Evolutionary conservation across 2,113 vertebrate genomes (phyloP).

Genomic region (Meleagris gallopavo): DNA sequence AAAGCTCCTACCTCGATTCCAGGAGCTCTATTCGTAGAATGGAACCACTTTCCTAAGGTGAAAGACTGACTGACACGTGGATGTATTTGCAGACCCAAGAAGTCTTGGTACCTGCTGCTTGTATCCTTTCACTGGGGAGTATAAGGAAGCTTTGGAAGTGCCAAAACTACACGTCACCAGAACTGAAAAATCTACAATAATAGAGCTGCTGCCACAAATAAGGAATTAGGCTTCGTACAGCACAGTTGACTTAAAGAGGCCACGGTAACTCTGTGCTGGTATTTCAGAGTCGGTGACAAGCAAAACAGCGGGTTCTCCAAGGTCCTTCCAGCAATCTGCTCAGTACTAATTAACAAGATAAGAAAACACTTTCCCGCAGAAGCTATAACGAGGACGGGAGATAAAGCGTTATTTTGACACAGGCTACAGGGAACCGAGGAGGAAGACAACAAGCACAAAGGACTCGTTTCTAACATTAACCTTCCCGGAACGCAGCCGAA

Average conservation of each 20-base stretch:
- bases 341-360: not conserved
- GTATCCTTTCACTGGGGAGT: not conserved
- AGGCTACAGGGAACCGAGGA: not conserved
- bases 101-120: not conserved
- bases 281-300: not conserved
- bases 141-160: not conserved
- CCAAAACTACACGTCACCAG: not conserved
- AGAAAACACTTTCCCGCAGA: not conserved
- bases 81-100: not conserved
- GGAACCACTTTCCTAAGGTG: not conserved
- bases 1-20: not conserved
- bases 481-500: not conserved
- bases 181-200: not conserved
- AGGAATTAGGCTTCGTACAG: not conserved
- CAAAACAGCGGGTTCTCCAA: not conserved
- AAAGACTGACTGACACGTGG: not conserved
- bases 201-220: not conserved
- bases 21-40: not conserved
- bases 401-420: not conserved
- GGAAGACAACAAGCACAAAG: rapidly evolving
- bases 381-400: not conserved
- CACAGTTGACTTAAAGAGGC: not conserved
- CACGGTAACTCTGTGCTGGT: rapidly evolving
- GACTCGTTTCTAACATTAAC: not conserved
- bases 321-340: not conserved